Evolutionary conservation across 2,888 invertebrate genomes (phyloP).

Genomic region (Noctua janthina): DNA sequence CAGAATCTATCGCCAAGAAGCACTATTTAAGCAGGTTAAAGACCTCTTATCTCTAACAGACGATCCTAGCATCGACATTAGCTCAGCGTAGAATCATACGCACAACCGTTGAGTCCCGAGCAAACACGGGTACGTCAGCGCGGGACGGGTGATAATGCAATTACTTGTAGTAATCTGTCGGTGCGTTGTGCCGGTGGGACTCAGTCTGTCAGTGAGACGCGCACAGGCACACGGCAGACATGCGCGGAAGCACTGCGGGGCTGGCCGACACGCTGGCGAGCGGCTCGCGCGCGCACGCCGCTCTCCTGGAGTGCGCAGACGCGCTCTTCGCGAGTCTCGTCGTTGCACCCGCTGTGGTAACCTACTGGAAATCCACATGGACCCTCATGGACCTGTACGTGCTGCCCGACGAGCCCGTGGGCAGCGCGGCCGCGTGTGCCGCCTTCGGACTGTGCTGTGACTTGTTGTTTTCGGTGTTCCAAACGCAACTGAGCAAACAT

Average conservation of each 20-base stretch:
- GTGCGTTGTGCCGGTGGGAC: conserved; percentile 74
- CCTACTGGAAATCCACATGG: conserved; percentile 97
- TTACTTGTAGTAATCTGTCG: conserved; percentile 81
- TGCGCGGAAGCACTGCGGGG: conserved; percentile 93
- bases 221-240: conserved; percentile 78
- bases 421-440: conserved; percentile 93
- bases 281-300: conserved; percentile 86
- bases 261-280: conserved; percentile 91
- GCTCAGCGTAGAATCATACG: conserved; percentile 52
- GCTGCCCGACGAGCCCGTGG: conserved; percentile 90
- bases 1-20: conserved; percentile 13
- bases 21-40: conserved; percentile 46
- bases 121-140: conserved; percentile 72
- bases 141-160: conserved; percentile 87
- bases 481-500: conserved; percentile 90
- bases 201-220: conserved; percentile 79
- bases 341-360: conserved; percentile 95
- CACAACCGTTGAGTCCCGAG: conserved; percentile 56
- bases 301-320: conserved; percentile 93
- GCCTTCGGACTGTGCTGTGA: conserved; percentile 93
- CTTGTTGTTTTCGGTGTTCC: conserved; percentile 92
- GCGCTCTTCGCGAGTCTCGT: conserved; percentile 93
- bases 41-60: conserved; percentile 52
- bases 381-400: conserved; percentile 94
- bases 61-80: conserved; percentile 46